Percentiles rank a stretch among this genome's conserved stretches.
phyloP scores from a whole-genome alignment of 2,888 invertebrate genomes.

The Orthonevra nobilis region DNA sequence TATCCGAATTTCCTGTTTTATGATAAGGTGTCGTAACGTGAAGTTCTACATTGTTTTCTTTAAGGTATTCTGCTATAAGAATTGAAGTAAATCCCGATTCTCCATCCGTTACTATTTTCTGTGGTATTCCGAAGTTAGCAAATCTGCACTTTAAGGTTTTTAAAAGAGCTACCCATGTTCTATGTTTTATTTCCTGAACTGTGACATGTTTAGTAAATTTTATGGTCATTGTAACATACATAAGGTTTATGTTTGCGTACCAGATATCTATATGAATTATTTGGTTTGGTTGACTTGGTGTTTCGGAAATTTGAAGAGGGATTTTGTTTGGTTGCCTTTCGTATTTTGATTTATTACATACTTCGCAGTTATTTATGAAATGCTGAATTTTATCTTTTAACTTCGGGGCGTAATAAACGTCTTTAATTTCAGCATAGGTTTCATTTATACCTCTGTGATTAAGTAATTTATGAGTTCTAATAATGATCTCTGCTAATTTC shows the following conservation, averaged over 20 bases:
- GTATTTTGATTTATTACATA: slow-evolving; percentile 23
- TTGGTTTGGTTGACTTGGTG: slow-evolving; percentile 16
- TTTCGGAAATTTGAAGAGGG: slow-evolving; percentile 4
- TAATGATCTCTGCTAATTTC: slow-evolving; percentile 9
- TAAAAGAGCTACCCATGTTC: slow-evolving; percentile 38
- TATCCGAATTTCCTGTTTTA: slow-evolving; percentile 36
- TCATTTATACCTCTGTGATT: slow-evolving; percentile 39
- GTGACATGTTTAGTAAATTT: slow-evolving; percentile 39
- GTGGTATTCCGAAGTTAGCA: slow-evolving; percentile 21
- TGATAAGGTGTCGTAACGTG: slow-evolving; percentile 25
- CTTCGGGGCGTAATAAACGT: slow-evolving; percentile 28
- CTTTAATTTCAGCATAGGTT: slow-evolving; percentile 28
- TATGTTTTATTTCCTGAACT: slow-evolving; percentile 23
- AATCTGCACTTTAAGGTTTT: slow-evolving; percentile 33
- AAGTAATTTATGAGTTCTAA: slow-evolving; percentile 8
- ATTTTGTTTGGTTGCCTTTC: slow-evolving; percentile 22
- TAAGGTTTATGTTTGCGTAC: slow-evolving; percentile 24
- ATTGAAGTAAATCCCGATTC: slow-evolving; percentile 22
- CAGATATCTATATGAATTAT: slow-evolving; percentile 32
- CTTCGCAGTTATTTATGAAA: slow-evolving; percentile 35
- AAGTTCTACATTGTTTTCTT: slow-evolving; percentile 20
- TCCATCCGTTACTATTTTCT: slow-evolving; percentile 37
- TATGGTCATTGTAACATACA: slow-evolving; percentile 36
- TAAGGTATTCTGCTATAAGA: slow-evolving; percentile 23
- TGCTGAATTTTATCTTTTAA: slow-evolving; percentile 17